Base-by-base conservation (phyloP, 2,113 vertebrate genomes). In the Silurus glanis region DNA sequence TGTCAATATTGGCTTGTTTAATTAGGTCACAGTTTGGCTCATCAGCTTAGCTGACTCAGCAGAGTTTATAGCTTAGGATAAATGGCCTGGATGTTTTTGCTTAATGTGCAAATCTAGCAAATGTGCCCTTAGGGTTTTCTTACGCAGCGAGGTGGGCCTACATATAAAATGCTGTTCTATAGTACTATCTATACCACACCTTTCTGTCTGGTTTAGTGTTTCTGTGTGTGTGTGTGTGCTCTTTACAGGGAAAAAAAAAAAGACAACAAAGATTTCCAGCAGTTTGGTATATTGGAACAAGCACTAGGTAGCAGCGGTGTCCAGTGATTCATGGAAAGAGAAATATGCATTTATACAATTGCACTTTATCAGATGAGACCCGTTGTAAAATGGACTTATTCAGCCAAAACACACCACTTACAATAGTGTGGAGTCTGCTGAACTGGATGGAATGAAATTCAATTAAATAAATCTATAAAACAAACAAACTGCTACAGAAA, bases 251-350 rank as follows among this genome's bases (percentile, higher is more conserved):
- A 3, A 78, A 86, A 28, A 86, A 64, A 45, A 45, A 49, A 19
- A 56, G 49, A 45, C 62, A 74, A 87, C 67, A 83, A 21, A 21
- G 23, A 59, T 85, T 62, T 74, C 71, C 84, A 87, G 80, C 78
- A 82, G 88, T 75, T 64, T 85, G 62, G 94, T 97, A 96, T 97
- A 97, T 96, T 97, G 94, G 95, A 97, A 97, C 95, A 96, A 97
- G 96, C 96, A 95, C 94, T 95, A 95, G 92, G 93, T 95, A 97
- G 97, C 96, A 97, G 96, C 96, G 95, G 94, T 93, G 94, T 94
- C 95, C 94, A 92, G 95, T 96, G 95, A 95, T 92, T 37, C 90
- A 96, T 97, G 96, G 91, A 94, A 93, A 95, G 91, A 93, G 93
- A 95, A 94, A 96, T 96, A 96, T 96, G 93, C 95, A 92, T 94